Conservation (phyloP, 2,797 vertebrate species). For the Typhlichthys eigenmanni region DNA sequence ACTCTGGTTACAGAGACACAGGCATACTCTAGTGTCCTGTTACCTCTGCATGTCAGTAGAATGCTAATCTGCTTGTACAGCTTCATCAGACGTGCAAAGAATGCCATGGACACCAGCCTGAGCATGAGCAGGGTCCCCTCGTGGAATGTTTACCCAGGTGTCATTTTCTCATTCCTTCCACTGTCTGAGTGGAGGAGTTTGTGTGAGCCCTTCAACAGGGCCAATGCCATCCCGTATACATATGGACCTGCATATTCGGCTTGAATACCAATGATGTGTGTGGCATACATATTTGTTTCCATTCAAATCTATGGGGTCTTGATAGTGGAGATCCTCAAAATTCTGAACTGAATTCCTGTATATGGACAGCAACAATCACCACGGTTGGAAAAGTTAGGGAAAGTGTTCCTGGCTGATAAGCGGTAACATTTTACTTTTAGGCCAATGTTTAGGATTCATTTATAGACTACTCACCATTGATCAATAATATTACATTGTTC, state of each 20-base stretch:
- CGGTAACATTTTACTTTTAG: too few relatives aligned
- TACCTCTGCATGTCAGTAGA: constrained; percentile 74
- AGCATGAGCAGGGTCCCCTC: constrained; percentile 63
- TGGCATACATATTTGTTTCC: too few relatives aligned
- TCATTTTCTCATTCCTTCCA: constrained; percentile 72
- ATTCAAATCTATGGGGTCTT: too few relatives aligned
- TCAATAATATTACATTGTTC: neutral
- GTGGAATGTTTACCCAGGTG: constrained; percentile 76
- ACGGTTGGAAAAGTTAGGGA: too few relatives aligned
- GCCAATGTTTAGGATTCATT: neutral
- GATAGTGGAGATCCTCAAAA: too few relatives aligned
- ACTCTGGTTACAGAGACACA: constrained; percentile 67
- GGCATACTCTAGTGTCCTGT: constrained; percentile 59
- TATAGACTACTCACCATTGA: neutral
- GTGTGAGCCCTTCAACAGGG: constrained; percentile 26
- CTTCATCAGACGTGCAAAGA: constrained; percentile 64
- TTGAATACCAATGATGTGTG: constrained; percentile 17
- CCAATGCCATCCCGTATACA: constrained; percentile 4
- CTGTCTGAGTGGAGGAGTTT: constrained; percentile 52
- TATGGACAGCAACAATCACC: too few relatives aligned
- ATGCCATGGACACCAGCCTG: constrained; percentile 58
- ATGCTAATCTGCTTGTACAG: constrained; percentile 72
- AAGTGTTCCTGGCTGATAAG: too few relatives aligned
- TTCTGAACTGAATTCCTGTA: too few relatives aligned
- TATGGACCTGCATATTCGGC: constrained; percentile 19